phyloP scores from a whole-genome alignment of 2,113 vertebrate species.

The Gila orcuttii region DNA sequence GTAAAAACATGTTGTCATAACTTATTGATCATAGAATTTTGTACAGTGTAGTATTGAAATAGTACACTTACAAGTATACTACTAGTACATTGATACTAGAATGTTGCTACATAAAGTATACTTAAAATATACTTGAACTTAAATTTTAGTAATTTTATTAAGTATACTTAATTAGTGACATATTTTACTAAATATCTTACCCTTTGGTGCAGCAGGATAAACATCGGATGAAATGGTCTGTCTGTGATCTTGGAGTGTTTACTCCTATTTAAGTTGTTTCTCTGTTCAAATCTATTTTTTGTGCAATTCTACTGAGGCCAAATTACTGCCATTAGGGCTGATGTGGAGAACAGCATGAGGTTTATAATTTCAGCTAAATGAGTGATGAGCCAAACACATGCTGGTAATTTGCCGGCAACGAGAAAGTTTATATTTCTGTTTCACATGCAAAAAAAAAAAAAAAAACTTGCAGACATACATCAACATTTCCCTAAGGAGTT shows the following conservation, averaged over 20 bases:
- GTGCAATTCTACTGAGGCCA: slow-evolving; percentile 15
- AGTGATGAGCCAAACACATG: neutral
- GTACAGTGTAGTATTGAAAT: too few species aligned
- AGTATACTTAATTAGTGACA: too few species aligned
- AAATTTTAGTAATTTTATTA: too few species aligned
- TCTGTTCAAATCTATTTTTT: neutral
- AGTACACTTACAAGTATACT: too few species aligned
- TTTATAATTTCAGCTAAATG: slow-evolving; percentile 16
- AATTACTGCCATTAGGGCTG: slow-evolving; percentile 28
- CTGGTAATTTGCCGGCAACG: neutral
- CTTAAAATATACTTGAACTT: too few species aligned
- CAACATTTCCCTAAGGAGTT: neutral
- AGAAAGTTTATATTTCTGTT: neutral
- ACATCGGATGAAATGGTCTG: neutral
- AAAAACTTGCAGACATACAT: neutral
- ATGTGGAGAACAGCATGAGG: slow-evolving; percentile 28
- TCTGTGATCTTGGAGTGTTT: neutral
- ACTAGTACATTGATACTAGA: too few species aligned
- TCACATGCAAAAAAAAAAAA: neutral
- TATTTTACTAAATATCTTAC: neutral
- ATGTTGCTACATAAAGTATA: too few species aligned
- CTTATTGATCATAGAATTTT: too few species aligned
- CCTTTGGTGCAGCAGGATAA: neutral
- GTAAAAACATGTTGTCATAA: too few species aligned
- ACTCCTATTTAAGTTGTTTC: neutral